These are phyloP conservation scores for Ectropis crepuscularia DNA, from an alignment of 2,888 invertebrate species.

Conservation along the genomic window DNA sequence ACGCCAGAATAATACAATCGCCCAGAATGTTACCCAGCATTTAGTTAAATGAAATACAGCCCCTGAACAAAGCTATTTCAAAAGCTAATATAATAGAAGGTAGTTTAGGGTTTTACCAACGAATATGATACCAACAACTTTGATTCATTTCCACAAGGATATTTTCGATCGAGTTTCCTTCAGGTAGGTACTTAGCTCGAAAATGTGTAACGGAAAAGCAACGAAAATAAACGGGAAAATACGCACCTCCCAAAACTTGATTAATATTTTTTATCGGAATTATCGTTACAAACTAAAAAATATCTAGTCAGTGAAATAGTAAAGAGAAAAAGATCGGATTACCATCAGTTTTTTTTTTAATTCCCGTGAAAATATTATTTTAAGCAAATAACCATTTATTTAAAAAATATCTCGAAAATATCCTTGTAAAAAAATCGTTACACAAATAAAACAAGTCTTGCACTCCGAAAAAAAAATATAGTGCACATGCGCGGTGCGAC, in stretches of 20 bases:
- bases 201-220: slow-evolving; percentile 3
- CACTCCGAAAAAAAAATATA: slow-evolving; percentile 51
- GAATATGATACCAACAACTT: slow-evolving; percentile 7
- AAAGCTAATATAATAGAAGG: background rate
- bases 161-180: slow-evolving; percentile 22
- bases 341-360: background rate
- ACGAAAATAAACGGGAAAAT: background rate
- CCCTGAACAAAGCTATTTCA: too few relatives aligned
- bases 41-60: too few relatives aligned
- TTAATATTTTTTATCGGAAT: too few relatives aligned
- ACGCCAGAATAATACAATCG: too few relatives aligned
- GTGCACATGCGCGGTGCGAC: slow-evolving; percentile 48
- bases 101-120: slow-evolving; percentile 3
- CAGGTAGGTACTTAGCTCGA: background rate
- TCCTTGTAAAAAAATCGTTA: slow-evolving; percentile 11
- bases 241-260: too few relatives aligned
- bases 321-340: too few relatives aligned
- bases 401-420: slow-evolving; percentile 25
- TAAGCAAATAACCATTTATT: background rate
- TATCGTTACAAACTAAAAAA: too few relatives aligned
- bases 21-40: too few relatives aligned
- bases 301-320: too few relatives aligned
- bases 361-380: background rate
- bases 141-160: slow-evolving; percentile 10
- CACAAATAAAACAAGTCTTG: slow-evolving; percentile 39